phyloP scores from a whole-genome alignment of 2,888 invertebrate species.

The Brassicogethes aeneus region DNA sequence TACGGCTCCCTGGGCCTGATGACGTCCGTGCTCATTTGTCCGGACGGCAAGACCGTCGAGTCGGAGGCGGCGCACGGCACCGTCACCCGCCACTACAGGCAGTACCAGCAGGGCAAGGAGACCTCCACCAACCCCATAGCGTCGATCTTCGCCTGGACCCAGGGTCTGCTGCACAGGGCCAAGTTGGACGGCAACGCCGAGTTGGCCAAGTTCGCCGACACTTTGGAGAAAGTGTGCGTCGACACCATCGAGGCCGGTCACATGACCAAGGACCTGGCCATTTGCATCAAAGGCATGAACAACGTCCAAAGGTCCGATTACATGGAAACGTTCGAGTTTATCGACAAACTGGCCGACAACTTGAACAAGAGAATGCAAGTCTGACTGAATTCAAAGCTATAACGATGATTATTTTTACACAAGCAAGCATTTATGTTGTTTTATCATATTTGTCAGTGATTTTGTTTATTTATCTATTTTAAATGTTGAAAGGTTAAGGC shows the following conservation, averaged over 20 bases:
- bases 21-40: slow-evolving; percentile 93
- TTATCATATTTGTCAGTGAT: too few relatives aligned
- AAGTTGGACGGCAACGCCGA: slow-evolving; percentile 77
- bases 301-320: slow-evolving; percentile 74
- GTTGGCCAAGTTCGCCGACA: slow-evolving; percentile 70
- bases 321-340: slow-evolving; percentile 93
- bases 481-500: too few relatives aligned
- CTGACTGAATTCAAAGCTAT: slow-evolving; percentile 39
- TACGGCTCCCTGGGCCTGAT: slow-evolving; percentile 92
- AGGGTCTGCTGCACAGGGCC: slow-evolving; percentile 80
- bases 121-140: slow-evolving; percentile 98
- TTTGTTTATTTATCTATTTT: too few relatives aligned
- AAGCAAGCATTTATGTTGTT: too few relatives aligned
- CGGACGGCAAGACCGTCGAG: slow-evolving; percentile 95
- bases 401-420: too few relatives aligned
- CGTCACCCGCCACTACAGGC: slow-evolving; percentile 39
- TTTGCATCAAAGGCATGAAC: slow-evolving; percentile 92
- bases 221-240: slow-evolving; percentile 81
- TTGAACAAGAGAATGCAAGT: slow-evolving; percentile 54
- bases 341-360: slow-evolving; percentile 90
- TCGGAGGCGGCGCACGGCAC: slow-evolving; percentile 98
- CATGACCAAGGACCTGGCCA: slow-evolving; percentile 98
- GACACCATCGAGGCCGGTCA: slow-evolving; percentile 87
- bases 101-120: slow-evolving; percentile 87
- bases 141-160: slow-evolving; percentile 97